These are phyloP conservation scores for Bubo scandiacus DNA, from an alignment of 2,113 vertebrate species.

Conservation along the genomic window DNA sequence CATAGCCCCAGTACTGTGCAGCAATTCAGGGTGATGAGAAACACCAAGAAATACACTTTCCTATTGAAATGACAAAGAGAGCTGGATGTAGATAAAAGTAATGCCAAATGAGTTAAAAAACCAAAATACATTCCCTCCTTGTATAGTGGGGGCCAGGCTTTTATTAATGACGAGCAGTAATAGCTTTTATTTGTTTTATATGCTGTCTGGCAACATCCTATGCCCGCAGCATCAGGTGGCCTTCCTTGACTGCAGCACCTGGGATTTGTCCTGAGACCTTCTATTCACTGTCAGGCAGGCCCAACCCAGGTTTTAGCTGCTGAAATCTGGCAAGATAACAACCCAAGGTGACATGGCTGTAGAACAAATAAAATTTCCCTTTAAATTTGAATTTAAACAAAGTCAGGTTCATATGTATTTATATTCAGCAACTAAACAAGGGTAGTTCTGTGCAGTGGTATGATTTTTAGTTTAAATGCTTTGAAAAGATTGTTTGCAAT, in stretches of 20 bases:
- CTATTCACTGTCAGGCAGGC: background rate
- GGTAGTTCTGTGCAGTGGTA: background rate
- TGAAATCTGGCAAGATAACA: background rate
- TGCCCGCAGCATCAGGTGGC: background rate
- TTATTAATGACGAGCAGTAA: background rate
- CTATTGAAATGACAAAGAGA: background rate
- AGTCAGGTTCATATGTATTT: background rate
- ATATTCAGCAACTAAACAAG: background rate
- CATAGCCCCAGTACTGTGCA: background rate
- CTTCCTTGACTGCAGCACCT: background rate
- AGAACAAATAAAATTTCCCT: background rate
- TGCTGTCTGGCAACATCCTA: background rate
- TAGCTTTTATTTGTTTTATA: background rate
- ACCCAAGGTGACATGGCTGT: background rate
- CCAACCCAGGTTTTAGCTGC: background rate
- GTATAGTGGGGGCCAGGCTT: background rate
- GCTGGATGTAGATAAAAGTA: background rate
- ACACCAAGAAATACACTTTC: background rate
- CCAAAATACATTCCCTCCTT: background rate
- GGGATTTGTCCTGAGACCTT: background rate
- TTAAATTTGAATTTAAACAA: background rate
- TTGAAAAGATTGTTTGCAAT: background rate
- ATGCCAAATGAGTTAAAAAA: background rate
- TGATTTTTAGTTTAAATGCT: background rate
- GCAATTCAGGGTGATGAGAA: background rate